A percentile compares a stretch with the other conserved stretches of the same genome.
phyloP scores from a whole-genome alignment of 2,113 vertebrate species.

The Myrmophylax atrothorax region DNA sequence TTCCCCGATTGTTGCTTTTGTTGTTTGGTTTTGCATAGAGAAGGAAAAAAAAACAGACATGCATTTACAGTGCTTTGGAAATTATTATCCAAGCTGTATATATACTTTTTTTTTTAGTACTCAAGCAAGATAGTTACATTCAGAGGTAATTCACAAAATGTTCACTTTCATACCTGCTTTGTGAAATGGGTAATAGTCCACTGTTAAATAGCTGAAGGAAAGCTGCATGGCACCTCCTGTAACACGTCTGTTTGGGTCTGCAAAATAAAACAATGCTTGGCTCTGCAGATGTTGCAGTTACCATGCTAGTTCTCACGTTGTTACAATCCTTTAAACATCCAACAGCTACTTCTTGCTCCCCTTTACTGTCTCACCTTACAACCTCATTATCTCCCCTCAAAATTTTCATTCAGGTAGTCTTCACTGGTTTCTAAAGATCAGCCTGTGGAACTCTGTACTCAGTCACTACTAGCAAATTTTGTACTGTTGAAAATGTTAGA shows the following conservation, averaged over 20 bases:
- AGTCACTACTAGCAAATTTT: neutral
- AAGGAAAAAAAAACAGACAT: neutral
- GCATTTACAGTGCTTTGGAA: neutral
- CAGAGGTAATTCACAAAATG: neutral
- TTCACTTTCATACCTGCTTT: slow-evolving; percentile 85
- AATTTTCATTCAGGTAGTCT: neutral
- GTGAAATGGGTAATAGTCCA: slow-evolving; percentile 98
- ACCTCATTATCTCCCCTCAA: neutral
- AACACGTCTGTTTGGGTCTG: slow-evolving; percentile 86
- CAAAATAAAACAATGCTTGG: slow-evolving; percentile 27
- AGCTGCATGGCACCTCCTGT: slow-evolving; percentile 97
- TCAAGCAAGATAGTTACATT: neutral
- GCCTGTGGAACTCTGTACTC: neutral
- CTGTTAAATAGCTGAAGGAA: slow-evolving; percentile 91
- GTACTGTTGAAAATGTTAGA: neutral
- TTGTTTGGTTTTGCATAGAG: neutral
- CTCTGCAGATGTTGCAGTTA: neutral
- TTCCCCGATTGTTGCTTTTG: neutral
- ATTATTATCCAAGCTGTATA: neutral
- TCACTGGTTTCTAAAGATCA: neutral
- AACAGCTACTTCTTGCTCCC: neutral
- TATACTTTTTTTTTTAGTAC: neutral
- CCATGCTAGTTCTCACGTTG: neutral
- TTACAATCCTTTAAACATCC: neutral
- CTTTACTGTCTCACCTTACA: neutral